A percentile compares a stretch with the other conserved stretches of the same genome.
Evolutionary conservation across 2,888 invertebrate genomes (phyloP).

Genomic region (Cepaea hortensis): DNA sequence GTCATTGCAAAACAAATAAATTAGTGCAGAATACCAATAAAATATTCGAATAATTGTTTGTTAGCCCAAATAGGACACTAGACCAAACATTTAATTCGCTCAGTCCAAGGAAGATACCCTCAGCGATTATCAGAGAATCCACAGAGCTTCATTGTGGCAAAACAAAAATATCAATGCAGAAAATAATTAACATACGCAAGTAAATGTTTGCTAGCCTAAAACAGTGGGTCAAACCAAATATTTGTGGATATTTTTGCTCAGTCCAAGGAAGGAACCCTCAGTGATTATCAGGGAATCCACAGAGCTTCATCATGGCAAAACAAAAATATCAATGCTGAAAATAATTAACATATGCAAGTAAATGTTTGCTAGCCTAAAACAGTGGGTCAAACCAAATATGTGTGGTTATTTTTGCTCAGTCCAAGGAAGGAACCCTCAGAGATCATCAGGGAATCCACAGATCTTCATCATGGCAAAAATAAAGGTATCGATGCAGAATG

Average conservation of each 20-base stretch:
- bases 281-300: conserved; percentile 31
- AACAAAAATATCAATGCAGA: no score
- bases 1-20: conserved; percentile 28
- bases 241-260: conserved; percentile 5
- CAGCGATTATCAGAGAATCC: conserved; percentile 35
- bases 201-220: neutral
- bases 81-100: neutral
- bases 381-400: neutral
- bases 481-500: neutral
- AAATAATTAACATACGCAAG: neutral
- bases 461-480: conserved; percentile 34
- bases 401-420: conserved; percentile 21
- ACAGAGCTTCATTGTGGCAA: conserved; percentile 35
- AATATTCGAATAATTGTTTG: neutral
- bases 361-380: neutral
- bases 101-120: conserved; percentile 14
- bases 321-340: neutral
- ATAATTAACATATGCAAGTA: neutral
- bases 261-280: conserved; percentile 47
- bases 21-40: neutral
- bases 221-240: neutral
- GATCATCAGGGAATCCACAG: conserved; percentile 15
- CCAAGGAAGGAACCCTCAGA: conserved; percentile 41
- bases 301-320: conserved; percentile 29
- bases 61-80: no score